These are phyloP conservation scores for Furnarius figulus DNA, from an alignment of 2,113 vertebrate species.

Conservation along the genomic window DNA sequence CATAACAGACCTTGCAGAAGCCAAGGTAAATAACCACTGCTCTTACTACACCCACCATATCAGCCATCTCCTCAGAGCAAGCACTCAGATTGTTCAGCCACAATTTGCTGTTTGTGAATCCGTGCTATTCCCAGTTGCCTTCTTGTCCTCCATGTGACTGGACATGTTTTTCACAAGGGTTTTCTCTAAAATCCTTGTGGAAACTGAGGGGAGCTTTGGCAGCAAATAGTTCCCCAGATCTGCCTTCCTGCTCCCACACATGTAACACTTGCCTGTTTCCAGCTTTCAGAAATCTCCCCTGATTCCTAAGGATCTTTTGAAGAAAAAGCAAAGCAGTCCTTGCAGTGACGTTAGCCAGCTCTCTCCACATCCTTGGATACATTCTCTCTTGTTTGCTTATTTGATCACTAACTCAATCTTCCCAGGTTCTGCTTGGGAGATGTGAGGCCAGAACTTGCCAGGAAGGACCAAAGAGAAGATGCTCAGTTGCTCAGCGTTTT, in stretches of 20 bases:
- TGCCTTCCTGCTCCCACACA: neutral
- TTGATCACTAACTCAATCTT: neutral
- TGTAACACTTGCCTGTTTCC: neutral
- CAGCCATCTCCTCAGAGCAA: neutral
- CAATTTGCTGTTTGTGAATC: neutral
- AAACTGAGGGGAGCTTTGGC: neutral
- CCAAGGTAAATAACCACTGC: neutral
- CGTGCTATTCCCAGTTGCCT: neutral
- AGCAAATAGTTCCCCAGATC: neutral
- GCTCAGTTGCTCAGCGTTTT: neutral
- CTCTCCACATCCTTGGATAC: neutral
- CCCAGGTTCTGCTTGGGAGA: neutral
- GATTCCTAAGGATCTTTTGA: neutral
- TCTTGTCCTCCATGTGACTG: neutral
- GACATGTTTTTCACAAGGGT: neutral
- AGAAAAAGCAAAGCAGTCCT: neutral
- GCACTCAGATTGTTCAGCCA: neutral
- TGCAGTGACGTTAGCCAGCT: neutral
- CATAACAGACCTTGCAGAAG: neutral
- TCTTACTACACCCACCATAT: neutral
- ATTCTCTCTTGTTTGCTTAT: neutral
- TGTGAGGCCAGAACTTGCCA: neutral
- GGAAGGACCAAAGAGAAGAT: neutral
- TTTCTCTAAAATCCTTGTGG: neutral
- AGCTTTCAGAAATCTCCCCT: neutral